These are phyloP conservation scores for Epinotia bilunana DNA, from an alignment of 2,888 invertebrate species.

Conservation along the genomic window DNA sequence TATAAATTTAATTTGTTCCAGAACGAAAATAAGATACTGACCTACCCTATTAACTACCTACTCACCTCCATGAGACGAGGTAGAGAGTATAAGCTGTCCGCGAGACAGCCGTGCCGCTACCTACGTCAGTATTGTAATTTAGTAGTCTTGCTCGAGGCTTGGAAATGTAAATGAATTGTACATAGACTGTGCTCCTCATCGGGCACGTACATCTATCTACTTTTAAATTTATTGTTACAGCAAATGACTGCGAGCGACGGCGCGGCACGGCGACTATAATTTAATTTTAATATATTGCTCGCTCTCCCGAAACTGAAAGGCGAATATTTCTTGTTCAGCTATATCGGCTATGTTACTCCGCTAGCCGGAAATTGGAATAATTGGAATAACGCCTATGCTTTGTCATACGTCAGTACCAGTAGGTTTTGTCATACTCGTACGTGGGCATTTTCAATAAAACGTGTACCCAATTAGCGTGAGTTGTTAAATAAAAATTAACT, in stretches of 20 bases:
- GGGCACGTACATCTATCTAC: slow-evolving; percentile 35
- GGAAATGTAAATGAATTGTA: slow-evolving; percentile 38
- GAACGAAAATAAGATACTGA: not conserved
- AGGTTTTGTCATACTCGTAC: too few relatives aligned
- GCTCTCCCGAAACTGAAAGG: slow-evolving; percentile 34
- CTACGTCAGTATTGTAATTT: slow-evolving; percentile 30
- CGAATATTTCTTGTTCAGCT: slow-evolving; percentile 38
- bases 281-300: slow-evolving; percentile 44
- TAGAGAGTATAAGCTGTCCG: not conserved
- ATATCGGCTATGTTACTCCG: slow-evolving; percentile 30
- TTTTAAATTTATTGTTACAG: slow-evolving; percentile 40
- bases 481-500: too few relatives aligned
- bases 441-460: too few relatives aligned
- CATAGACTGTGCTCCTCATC: slow-evolving; percentile 33
- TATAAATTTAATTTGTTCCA: not conserved
- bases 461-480: too few relatives aligned
- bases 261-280: slow-evolving; percentile 42
- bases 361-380: slow-evolving; percentile 25
- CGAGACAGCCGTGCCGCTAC: slow-evolving; percentile 1
- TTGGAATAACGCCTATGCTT: slow-evolving; percentile 4
- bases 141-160: slow-evolving; percentile 32
- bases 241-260: slow-evolving; percentile 43
- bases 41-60: not conserved
- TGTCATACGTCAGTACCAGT: too few relatives aligned
- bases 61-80: not conserved